Evolutionary conservation across 2,113 vertebrate species (phyloP), one percentile per base, ranked within the genome.

Genomic region (Cranoglanis bouderius): DNA sequence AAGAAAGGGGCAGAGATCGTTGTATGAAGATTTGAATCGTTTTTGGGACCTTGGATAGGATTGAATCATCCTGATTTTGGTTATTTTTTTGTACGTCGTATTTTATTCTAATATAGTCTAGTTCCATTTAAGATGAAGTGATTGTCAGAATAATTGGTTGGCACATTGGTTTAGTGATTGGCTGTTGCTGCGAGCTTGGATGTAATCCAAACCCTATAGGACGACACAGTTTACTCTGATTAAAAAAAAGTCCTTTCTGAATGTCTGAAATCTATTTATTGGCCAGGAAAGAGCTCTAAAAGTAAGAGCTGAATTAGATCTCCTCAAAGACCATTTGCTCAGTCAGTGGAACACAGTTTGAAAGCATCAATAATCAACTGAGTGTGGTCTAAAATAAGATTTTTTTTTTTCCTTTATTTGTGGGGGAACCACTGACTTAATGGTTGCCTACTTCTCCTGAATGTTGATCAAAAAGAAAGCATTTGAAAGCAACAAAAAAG

Each of bases 361-460:
- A 85, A 84, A 89, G 83, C 67, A 86, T 83, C 81, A 84, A 38
- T 55, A 91, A 89, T 88, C 86, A 88, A 77, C 85, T 84, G 78
- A 88, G 86, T 72, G 12, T 89, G 85, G 88, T 89, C 89, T 89
- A 77, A 88, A 91, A 91, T 91, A 85, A 35, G 78, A 91, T 59
- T 72, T 74, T 67, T 38, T 74, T 77, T 38, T 61, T 85, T 87
- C 40, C 75, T 84, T 77, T 87, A 83, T 87, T 86, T 84, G 85
- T 81, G 88, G 61, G 72, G 43, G 75, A 88, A 92, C 84, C 89
- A 86, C 83, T 89, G 77, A 32, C 55, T 16, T 84, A 75, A 72
- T 59, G 40, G 24, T 72, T 85, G 82, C 84, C 87, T 89, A 83
- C 53, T 88, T 88, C 83, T 80, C 49, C 53, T 74, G 51, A 77